phyloP scores from a whole-genome alignment of 2,113 vertebrate species.

The Apteryx owenii region DNA sequence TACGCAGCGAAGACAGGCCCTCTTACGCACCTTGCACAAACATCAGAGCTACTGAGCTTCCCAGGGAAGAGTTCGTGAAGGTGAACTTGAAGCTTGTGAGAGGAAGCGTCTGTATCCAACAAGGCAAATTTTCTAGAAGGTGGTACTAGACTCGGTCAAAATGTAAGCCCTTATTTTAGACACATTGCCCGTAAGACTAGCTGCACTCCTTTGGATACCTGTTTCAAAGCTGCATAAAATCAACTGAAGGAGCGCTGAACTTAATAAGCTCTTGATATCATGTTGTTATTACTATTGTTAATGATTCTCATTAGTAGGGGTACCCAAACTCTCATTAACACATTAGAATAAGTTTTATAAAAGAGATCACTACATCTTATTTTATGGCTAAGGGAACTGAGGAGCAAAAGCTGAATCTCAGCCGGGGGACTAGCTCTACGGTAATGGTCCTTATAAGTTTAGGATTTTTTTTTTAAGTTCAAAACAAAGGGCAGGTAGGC shows the following conservation, averaged over 20 bases:
- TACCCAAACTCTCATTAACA: not conserved
- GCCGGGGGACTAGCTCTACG: not conserved
- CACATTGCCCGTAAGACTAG: not conserved
- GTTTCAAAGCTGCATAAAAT: not conserved
- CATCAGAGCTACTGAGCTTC: not conserved
- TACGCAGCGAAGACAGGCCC: not conserved
- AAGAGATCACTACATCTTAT: not conserved
- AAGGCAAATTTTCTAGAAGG: fast-evolving
- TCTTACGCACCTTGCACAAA: not conserved
- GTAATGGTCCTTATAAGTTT: not conserved
- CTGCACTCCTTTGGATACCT: not conserved
- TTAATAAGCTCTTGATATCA: not conserved
- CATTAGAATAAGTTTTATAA: not conserved
- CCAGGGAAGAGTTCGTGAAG: not conserved
- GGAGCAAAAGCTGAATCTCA: not conserved
- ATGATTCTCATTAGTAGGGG: not conserved
- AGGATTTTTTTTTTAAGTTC: not conserved
- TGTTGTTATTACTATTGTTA: not conserved
- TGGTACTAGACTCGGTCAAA: not conserved
- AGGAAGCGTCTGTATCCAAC: not conserved
- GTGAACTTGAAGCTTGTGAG: not conserved
- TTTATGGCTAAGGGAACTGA: not conserved
- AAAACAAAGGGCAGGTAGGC: not conserved
- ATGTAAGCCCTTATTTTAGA: not conserved
- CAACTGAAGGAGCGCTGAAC: not conserved